Percentiles rank a stretch among this genome's conserved stretches.
Conservation (phyloP, 2,797 vertebrate species). For the Myotis vivesi region DNA sequence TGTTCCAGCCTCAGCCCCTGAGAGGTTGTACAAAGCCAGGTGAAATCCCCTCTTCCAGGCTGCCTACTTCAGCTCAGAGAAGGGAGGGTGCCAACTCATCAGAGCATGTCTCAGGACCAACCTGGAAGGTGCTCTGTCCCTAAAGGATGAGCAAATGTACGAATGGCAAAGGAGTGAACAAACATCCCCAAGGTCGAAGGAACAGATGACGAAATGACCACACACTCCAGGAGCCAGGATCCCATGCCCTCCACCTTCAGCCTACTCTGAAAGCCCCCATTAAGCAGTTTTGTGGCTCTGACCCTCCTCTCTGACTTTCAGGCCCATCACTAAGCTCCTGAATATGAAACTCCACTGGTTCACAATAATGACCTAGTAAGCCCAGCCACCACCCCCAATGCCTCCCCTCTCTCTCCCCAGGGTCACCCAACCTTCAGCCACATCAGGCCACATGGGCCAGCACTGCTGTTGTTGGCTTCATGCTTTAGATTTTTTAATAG, state of each 20-base stretch:
- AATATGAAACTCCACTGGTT: background rate
- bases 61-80: no score
- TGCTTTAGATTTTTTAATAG: background rate
- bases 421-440: background rate
- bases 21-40: background rate
- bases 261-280: no score
- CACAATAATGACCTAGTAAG: background rate
- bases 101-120: rapidly evolving
- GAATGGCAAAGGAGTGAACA: rapidly evolving
- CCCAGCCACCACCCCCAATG: rapidly evolving
- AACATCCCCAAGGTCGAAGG: background rate
- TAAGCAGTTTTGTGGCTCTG: background rate
- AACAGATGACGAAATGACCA: rapidly evolving
- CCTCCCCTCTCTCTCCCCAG: rapidly evolving
- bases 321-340: background rate
- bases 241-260: rapidly evolving
- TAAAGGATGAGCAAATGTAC: background rate
- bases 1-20: background rate
- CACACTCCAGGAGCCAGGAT: rapidly evolving
- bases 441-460: rapidly evolving
- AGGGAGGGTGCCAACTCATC: background rate
- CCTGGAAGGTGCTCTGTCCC: background rate
- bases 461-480: rapidly evolving
- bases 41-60: background rate
- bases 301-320: background rate